phyloP scores from a whole-genome alignment of 2,113 vertebrate genomes.

The Aythya baeri region DNA sequence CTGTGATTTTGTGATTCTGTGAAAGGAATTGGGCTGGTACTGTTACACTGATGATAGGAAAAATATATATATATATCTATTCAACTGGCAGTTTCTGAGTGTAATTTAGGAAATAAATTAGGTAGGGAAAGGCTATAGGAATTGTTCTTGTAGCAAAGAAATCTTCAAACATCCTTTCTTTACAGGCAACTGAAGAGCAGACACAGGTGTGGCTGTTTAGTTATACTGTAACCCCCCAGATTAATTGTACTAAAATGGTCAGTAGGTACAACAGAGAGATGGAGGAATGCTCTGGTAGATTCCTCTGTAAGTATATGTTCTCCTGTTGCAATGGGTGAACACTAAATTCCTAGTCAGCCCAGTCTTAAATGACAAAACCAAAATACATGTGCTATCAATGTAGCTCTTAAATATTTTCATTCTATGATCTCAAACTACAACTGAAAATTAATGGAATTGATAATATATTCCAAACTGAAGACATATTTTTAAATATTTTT shows the following conservation, averaged over 20 bases:
- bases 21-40: background rate
- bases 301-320: background rate
- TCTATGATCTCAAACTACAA: background rate
- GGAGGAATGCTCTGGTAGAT: background rate
- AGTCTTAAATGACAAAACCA: background rate
- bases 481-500: background rate
- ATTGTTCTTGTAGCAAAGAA: background rate
- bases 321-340: background rate
- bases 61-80: background rate
- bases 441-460: background rate
- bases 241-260: background rate
- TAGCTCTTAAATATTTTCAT: background rate
- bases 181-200: background rate
- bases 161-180: background rate
- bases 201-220: background rate
- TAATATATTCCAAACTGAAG: background rate
- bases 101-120: background rate
- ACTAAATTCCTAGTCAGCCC: background rate
- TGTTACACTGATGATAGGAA: background rate
- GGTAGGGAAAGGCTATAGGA: background rate
- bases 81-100: background rate
- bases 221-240: background rate
- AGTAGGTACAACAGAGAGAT: background rate
- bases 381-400: background rate
- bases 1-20: too few species aligned